A percentile compares a stretch with the other conserved stretches of the same genome.
Conservation (phyloP, 2,888 invertebrate genomes). For the Torymus tubicola region DNA sequence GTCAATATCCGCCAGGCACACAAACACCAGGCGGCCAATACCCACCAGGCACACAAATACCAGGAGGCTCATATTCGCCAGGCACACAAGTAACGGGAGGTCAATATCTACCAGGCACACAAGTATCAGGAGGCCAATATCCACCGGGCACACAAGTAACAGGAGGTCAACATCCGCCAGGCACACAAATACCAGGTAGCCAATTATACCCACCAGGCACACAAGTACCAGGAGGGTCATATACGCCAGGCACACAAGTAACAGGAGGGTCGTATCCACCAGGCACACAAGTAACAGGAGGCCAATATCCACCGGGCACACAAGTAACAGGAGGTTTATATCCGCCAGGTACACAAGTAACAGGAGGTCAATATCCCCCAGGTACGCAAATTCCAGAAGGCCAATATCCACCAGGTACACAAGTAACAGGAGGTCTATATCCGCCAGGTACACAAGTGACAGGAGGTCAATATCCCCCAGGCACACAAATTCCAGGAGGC, state of each 20-base stretch:
- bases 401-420: conserved; percentile 23
- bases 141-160: conserved; percentile 37
- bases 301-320: conserved; percentile 24
- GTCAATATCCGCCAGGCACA: too few relatives aligned
- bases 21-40: too few relatives aligned
- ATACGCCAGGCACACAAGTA: conserved; percentile 7
- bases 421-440: too few relatives aligned
- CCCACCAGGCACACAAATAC: too few relatives aligned
- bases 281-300: conserved; percentile 50
- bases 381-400: conserved; percentile 7
- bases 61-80: too few relatives aligned
- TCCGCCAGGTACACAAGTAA: conserved; percentile 18
- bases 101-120: too few relatives aligned
- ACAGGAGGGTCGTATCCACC: conserved; percentile 50
- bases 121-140: too few relatives aligned
- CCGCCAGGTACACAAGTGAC: too few relatives aligned
- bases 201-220: conserved; percentile 9
- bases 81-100: conserved; percentile 43
- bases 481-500: too few relatives aligned
- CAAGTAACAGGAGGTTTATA: too few relatives aligned
- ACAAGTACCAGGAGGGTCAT: conserved; percentile 38
- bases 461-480: too few relatives aligned
- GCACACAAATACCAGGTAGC: background rate
- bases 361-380: conserved; percentile 46
- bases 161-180: background rate